Evolutionary conservation across 2,888 invertebrate species (phyloP), one percentile per base, ranked within the genome.

Genomic region (Thecocarcelia acutangulata): DNA sequence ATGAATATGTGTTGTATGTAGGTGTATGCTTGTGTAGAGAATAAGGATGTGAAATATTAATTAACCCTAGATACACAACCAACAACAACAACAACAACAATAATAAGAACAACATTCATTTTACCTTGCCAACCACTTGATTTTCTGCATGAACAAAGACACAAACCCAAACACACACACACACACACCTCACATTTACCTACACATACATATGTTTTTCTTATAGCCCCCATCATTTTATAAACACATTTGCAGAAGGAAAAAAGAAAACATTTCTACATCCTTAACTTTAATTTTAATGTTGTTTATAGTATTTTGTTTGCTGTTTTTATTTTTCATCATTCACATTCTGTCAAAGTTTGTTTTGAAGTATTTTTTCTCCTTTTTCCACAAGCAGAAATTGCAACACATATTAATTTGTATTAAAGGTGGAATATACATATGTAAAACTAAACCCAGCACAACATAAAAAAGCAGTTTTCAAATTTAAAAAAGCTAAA

Each of bases 31-130:
- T 54, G 46, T 56, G 42, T 54, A 24, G 2, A 24, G 50, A 17
- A 66, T 50, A 54, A 63, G 59, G 17, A 56, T 72, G 68, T 68
- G 61, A 77, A 81, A 76, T 76, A 76, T 81, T 81, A 81, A 81
- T 81, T 81, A 81, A 81, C 76, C 80, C 72, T 54, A 63, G 73
- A 33, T 54, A 54, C 33, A 63, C 21, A 44, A 44, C 24, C 33
- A 28, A 19, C n/a, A 54, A 37, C 9, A 64, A 33, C 17, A 21
- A n/a, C 50, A 44, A n/a, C 48, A 17, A 33, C 46, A 40, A 58
- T 9, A 58, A 24, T 4, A 24, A 58, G 9, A 58, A 24, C 5
- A 46, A 2, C 24, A 70, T 24, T 8, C 37, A 24, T 66, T 28
- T 68, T 52, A 68, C 68, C 58, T 33, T 40, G 58, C 48, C 64